Percentiles rank a stretch among this genome's conserved stretches.
These are phyloP conservation scores for Myioborus miniatus DNA, from an alignment of 2,797 vertebrate genomes.

Conservation along the genomic window DNA sequence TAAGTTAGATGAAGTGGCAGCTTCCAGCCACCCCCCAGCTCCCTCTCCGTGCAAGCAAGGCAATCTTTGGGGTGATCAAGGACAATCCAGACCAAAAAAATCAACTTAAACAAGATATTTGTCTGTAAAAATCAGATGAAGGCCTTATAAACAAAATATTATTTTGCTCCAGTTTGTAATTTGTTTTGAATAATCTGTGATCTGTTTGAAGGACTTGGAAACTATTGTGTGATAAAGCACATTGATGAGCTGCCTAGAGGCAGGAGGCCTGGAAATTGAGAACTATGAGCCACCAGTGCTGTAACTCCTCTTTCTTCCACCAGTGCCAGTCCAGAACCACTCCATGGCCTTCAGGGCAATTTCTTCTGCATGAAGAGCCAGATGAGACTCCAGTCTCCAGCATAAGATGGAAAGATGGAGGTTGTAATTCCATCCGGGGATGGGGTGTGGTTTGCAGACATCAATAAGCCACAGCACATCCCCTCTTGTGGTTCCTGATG, in stretches of 20 bases:
- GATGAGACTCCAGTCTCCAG: neutral
- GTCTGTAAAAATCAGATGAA: neutral
- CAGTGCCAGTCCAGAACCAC: neutral
- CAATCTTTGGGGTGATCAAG: neutral
- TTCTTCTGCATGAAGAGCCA: neutral
- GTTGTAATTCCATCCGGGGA: conserved; percentile 13
- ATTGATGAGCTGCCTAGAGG: neutral
- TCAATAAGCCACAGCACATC: conserved; percentile 18
- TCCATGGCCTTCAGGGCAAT: neutral
- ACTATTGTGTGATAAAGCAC: neutral
- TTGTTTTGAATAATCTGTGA: neutral
- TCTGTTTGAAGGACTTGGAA: neutral
- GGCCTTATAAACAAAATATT: neutral
- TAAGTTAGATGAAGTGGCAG: neutral
- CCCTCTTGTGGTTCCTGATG: conserved; percentile 60
- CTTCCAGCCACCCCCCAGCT: neutral
- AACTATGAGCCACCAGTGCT: neutral
- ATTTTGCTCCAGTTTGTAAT: neutral
- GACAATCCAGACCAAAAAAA: neutral
- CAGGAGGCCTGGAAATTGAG: neutral
- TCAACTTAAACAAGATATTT: neutral
- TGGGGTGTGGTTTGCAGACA: conserved; percentile 21
- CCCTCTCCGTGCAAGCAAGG: neutral
- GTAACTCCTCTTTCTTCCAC: neutral
- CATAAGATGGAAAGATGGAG: neutral